These are phyloP conservation scores for Picus viridis DNA, from an alignment of 2,797 vertebrate genomes.

Conservation along the genomic window DNA sequence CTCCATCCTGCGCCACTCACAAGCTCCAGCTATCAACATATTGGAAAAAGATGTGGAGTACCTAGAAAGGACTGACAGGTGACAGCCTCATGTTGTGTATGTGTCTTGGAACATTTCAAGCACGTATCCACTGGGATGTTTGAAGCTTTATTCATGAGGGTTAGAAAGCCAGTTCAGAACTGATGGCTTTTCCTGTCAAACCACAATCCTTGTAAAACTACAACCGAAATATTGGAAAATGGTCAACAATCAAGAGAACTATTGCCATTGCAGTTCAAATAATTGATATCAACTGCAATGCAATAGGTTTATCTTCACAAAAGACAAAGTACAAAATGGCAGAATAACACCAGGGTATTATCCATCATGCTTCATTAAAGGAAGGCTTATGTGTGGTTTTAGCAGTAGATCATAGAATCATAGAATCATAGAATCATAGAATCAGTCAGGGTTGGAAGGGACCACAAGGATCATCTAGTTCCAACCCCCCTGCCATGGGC, in stretches of 20 bases:
- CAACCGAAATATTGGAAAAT: neutral
- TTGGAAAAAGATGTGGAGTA: neutral
- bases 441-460: too few relatives aligned
- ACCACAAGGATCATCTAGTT: too few relatives aligned
- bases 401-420: too few relatives aligned
- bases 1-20: neutral
- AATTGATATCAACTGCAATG: neutral
- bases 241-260: neutral
- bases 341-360: neutral
- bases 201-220: neutral
- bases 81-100: neutral
- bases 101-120: neutral
- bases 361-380: neutral
- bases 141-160: neutral
- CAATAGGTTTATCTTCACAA: neutral
- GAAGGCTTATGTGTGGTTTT: neutral
- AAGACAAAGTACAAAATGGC: neutral
- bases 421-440: too few relatives aligned
- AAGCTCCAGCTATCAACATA: neutral
- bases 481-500: too few relatives aligned
- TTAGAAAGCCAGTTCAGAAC: neutral
- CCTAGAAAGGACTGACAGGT: neutral
- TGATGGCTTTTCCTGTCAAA: neutral
- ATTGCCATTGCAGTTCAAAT: neutral
- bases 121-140: neutral